These are phyloP conservation scores for Pitangus sulphuratus DNA, from an alignment of 2,797 vertebrate species.

Conservation along the genomic window DNA sequence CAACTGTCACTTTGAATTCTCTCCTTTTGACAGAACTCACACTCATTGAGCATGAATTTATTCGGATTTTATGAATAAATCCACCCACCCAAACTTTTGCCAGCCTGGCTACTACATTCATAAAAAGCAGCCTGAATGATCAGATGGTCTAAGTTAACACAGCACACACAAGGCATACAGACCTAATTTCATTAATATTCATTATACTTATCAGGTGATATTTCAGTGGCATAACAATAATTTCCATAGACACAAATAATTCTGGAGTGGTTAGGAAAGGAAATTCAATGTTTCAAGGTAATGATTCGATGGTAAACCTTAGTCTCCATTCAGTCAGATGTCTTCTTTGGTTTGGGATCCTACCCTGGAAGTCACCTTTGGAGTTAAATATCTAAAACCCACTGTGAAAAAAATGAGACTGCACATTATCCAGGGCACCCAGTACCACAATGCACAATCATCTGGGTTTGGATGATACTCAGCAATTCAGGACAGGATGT, in stretches of 20 bases:
- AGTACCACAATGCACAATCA: fast-evolving
- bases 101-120: neutral
- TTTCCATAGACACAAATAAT: neutral
- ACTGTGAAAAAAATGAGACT: neutral
- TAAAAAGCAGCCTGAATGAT: neutral
- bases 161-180: neutral
- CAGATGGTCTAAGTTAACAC: neutral
- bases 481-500: neutral
- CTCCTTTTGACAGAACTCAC: neutral
- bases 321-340: neutral
- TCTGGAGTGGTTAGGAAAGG: neutral
- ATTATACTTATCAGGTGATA: neutral
- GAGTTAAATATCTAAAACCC: neutral
- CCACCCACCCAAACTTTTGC: neutral
- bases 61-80: neutral
- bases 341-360: neutral
- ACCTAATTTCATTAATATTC: neutral
- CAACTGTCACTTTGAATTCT: neutral
- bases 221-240: neutral
- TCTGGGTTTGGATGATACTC: neutral
- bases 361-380: neutral
- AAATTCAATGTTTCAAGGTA: neutral
- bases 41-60: neutral
- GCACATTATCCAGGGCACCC: neutral
- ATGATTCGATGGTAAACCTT: neutral